Evolutionary conservation across 2,113 vertebrate species (phyloP).

Genomic region (Notarius lentiginosus): DNA sequence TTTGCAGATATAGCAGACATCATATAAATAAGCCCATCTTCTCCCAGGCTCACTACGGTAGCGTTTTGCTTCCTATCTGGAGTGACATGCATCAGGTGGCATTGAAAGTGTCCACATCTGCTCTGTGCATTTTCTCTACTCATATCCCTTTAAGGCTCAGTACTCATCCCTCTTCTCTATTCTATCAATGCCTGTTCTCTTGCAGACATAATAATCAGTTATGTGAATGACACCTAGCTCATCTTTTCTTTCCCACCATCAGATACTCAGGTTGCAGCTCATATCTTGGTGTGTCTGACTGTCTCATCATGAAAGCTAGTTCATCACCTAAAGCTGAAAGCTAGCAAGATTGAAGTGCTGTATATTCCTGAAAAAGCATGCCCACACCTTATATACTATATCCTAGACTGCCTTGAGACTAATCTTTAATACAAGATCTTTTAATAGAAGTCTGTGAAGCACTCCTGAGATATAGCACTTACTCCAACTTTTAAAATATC

Average conservation of each 20-base stretch:
- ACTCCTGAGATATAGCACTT: neutral
- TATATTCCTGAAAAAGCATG: neutral
- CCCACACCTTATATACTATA: constrained; percentile 1
- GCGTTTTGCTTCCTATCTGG: neutral
- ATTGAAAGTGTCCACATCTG: neutral
- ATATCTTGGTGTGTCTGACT: neutral
- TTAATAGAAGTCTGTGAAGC: neutral
- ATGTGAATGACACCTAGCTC: neutral
- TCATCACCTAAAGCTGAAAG: neutral
- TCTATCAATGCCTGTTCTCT: neutral
- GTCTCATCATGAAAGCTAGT: neutral
- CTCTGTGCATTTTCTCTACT: neutral
- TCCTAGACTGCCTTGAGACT: neutral
- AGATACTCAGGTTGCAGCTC: neutral
- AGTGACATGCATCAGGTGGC: neutral
- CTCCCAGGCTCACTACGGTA: no score
- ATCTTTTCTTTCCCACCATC: neutral
- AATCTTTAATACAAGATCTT: neutral
- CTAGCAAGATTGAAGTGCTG: neutral
- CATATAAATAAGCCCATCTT: no score
- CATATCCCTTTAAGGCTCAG: neutral
- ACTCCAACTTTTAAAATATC: neutral
- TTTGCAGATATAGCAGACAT: no score
- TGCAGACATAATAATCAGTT: neutral
- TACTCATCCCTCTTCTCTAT: neutral